These are phyloP conservation scores for Puma concolor DNA, from an alignment of 2,113 vertebrate species.

Conservation along the genomic window DNA sequence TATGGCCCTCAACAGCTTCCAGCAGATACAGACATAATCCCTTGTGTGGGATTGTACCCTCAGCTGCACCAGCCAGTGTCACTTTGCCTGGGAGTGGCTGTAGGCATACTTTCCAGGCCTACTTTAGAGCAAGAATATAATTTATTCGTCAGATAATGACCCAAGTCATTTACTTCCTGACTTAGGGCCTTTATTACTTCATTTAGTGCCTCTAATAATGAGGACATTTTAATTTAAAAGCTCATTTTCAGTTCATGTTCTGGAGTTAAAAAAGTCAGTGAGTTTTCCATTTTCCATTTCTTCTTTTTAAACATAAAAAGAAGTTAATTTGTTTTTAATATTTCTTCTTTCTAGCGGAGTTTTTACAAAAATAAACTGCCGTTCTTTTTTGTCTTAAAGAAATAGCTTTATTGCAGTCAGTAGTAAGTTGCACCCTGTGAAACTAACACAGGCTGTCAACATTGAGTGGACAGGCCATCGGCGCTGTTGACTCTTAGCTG, in stretches of 20 bases:
- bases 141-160: not conserved
- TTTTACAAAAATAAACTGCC: not conserved
- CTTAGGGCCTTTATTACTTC: conserved; percentile 17
- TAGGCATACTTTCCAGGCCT: not conserved
- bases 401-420: not conserved
- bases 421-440: not conserved
- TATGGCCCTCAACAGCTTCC: not conserved
- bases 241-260: conserved; percentile 36
- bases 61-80: not conserved
- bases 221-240: conserved; percentile 50
- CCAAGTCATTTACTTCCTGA: not conserved
- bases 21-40: not conserved
- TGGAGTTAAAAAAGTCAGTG: not conserved
- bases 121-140: not conserved
- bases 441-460: not conserved
- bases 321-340: not conserved
- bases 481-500: not conserved
- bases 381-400: not conserved
- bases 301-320: not conserved
- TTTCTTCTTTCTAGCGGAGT: conserved; percentile 41
- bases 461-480: not conserved
- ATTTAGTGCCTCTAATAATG: not conserved
- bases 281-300: conserved; percentile 1
- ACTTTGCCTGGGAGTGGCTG: not conserved
- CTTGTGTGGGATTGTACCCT: not conserved